phyloP scores from a whole-genome alignment of 2,888 invertebrate species.

The Tanaodytes sp. region DNA sequence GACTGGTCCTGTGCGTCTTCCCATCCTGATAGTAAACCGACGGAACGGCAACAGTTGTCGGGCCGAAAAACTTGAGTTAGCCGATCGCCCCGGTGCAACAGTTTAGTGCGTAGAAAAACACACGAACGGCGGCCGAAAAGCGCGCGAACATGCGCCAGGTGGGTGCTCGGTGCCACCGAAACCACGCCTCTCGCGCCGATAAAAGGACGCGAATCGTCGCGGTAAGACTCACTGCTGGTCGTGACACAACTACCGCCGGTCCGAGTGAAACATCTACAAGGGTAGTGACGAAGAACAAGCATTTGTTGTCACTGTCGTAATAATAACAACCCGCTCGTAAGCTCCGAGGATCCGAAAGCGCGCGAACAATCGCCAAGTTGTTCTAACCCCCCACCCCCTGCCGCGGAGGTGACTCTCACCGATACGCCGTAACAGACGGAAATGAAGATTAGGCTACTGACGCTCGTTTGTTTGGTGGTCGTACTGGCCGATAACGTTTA shows the following conservation, averaged over 20 bases:
- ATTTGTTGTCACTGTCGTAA: no score
- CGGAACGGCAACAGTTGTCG: slow-evolving; percentile 46
- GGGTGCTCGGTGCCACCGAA: slow-evolving; percentile 12
- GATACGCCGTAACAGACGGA: slow-evolving; percentile 34
- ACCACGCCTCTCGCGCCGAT: slow-evolving; percentile 70
- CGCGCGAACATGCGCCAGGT: slow-evolving; percentile 24
- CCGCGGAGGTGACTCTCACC: slow-evolving; percentile 28
- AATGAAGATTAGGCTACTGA: slow-evolving; percentile 65
- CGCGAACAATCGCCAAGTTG: background rate
- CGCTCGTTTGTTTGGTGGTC: slow-evolving; percentile 61
- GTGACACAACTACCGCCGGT: slow-evolving; percentile 39
- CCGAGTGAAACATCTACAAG: no score
- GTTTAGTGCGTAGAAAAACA: slow-evolving; percentile 33
- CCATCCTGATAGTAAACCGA: no score
- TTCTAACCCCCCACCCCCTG: background rate
- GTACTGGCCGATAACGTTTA: slow-evolving; percentile 60
- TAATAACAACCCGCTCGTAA: no score
- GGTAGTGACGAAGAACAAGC: no score
- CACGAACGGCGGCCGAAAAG: slow-evolving; percentile 28
- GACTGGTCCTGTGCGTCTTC: no score
- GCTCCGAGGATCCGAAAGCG: no score
- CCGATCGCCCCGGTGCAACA: slow-evolving; percentile 33
- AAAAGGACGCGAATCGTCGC: slow-evolving; percentile 63
- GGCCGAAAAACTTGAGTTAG: slow-evolving; percentile 11
- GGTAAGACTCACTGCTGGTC: slow-evolving; percentile 65